Percentiles rank a stretch among this genome's conserved stretches.
phyloP scores from a whole-genome alignment of 1,140 invertebrate species.

The Colletes gigas region DNA sequence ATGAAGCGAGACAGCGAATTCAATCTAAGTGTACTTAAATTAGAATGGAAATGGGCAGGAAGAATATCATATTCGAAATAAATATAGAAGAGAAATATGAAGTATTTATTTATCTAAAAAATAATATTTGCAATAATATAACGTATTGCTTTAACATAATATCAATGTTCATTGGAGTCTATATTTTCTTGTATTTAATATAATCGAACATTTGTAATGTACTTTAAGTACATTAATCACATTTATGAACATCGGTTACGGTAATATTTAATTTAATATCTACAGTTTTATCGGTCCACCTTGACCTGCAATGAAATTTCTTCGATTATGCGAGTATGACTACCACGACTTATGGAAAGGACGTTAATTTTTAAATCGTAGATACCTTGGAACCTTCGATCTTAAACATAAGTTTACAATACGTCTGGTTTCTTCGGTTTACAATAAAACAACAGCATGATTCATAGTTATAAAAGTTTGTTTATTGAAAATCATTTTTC shows the following conservation, averaged over 20 bases:
- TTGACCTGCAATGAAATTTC: slow-evolving; percentile 15
- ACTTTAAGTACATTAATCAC: not conserved
- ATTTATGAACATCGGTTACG: not conserved
- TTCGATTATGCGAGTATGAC: not conserved
- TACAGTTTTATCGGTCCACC: not conserved
- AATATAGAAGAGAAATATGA: not conserved
- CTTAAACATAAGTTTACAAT: no score
- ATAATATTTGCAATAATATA: no score
- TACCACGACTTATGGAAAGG: not conserved
- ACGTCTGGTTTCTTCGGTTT: not conserved
- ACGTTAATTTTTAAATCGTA: slow-evolving; percentile 8
- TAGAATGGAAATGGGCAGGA: no score
- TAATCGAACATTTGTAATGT: no score
- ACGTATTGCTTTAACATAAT: no score
- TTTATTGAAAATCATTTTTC: no score
- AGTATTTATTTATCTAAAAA: no score
- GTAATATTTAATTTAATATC: not conserved
- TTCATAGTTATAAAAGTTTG: not conserved
- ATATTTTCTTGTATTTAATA: no score
- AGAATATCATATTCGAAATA: no score
- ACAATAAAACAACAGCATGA: not conserved
- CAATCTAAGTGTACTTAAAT: no score
- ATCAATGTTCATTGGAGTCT: no score
- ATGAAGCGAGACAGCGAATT: no score
- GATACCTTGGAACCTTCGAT: not conserved